Conservation (phyloP, 2,888 invertebrate genomes). For the Bugulina stolonifera region DNA sequence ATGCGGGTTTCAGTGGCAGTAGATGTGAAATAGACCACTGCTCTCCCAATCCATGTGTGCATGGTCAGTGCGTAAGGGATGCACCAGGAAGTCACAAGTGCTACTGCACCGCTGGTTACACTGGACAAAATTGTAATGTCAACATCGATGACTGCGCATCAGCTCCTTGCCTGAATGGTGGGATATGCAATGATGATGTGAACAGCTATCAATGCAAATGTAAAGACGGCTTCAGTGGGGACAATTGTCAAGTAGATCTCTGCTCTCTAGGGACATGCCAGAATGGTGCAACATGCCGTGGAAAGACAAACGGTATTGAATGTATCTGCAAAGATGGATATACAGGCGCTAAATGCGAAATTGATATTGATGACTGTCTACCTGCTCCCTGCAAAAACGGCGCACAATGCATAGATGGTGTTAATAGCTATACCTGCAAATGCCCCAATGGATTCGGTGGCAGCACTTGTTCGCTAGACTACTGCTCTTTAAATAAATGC, state of each 20-base stretch:
- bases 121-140: neutral
- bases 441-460: neutral
- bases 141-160: constrained; percentile 8
- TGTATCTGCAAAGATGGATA: neutral
- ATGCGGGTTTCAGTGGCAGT: neutral
- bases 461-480: neutral
- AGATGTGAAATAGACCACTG: constrained; percentile 8
- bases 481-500: neutral
- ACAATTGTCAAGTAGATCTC: neutral
- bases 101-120: neutral
- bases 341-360: neutral
- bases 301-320: neutral
- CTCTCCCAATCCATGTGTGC: neutral
- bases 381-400: neutral
- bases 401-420: neutral
- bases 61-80: neutral
- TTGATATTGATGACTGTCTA: constrained; percentile 6
- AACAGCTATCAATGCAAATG: constrained; percentile 2
- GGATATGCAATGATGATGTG: neutral
- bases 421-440: neutral
- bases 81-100: neutral
- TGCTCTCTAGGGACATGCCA: neutral
- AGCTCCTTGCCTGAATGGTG: neutral
- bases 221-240: constrained; percentile 5
- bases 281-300: neutral